Percentiles rank a stretch among this genome's conserved stretches.
Evolutionary conservation across 2,113 vertebrate species (phyloP).

Genomic region (Callithrix jacchus): DNA sequence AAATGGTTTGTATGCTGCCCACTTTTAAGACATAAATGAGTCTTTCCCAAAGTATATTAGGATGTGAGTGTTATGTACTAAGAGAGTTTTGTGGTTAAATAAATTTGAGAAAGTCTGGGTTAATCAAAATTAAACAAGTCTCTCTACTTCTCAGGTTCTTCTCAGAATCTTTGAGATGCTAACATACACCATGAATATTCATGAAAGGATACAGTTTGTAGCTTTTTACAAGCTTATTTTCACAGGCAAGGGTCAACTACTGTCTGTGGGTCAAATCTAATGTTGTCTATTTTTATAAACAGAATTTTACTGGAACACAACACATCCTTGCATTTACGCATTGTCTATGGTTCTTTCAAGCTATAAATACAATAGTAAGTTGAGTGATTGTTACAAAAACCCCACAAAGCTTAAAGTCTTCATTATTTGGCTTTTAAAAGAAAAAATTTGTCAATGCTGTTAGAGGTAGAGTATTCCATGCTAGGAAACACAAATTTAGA

Average conservation of each 20-base stretch:
- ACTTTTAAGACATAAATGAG: background rate
- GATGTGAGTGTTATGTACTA: background rate
- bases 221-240: slow-evolving; percentile 39
- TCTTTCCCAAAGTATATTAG: background rate
- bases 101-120: background rate
- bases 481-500: background rate
- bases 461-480: background rate
- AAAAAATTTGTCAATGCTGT: background rate
- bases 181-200: background rate
- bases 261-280: background rate
- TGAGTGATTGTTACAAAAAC: background rate
- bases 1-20: background rate
- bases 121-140: background rate
- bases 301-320: background rate
- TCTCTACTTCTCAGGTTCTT: background rate
- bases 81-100: background rate
- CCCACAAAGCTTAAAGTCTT: background rate
- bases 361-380: background rate
- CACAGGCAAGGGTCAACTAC: background rate
- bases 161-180: background rate
- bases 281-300: background rate
- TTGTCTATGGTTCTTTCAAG: background rate
- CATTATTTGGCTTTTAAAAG: background rate
- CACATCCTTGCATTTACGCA: background rate
- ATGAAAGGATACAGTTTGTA: background rate